phyloP scores from a whole-genome alignment of 1,140 invertebrate genomes.

The Drosophila dunni region DNA sequence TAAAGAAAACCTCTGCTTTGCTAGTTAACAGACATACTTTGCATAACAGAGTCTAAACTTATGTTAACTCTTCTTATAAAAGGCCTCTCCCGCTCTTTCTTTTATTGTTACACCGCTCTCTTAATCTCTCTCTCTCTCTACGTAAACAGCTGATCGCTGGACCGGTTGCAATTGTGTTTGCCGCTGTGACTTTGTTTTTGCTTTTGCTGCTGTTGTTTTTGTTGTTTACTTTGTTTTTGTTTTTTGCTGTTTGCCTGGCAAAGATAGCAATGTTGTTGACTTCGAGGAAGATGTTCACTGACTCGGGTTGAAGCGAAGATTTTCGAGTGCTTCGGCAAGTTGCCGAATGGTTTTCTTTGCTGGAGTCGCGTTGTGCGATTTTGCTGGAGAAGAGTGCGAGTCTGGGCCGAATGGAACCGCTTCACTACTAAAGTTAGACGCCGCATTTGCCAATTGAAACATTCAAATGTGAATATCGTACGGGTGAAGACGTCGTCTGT shows the following conservation, averaged over 20 bases:
- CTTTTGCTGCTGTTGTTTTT: slow-evolving; percentile 25
- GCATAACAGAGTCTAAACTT: slow-evolving; percentile 20
- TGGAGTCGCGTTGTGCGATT: slow-evolving; percentile 56
- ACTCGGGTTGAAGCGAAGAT: slow-evolving; percentile 46
- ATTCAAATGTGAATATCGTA: slow-evolving; percentile 84
- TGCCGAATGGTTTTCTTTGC: slow-evolving; percentile 50
- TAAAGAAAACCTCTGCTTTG: no score
- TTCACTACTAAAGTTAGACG: slow-evolving; percentile 82
- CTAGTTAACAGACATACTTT: slow-evolving; percentile 35
- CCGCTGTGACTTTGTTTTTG: slow-evolving; percentile 38
- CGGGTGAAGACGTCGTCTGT: slow-evolving; percentile 84
- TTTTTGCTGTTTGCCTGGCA: slow-evolving; percentile 26
- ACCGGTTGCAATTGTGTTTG: slow-evolving; percentile 59
- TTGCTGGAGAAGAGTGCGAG: slow-evolving; percentile 49
- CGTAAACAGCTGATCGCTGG: slow-evolving; percentile 60
- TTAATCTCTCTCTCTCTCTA: slow-evolving; percentile 9
- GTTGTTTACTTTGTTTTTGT: neutral
- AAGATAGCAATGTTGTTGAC: slow-evolving; percentile 56
- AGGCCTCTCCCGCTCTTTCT: slow-evolving; percentile 15
- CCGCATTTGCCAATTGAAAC: slow-evolving; percentile 83
- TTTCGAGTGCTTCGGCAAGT: slow-evolving; percentile 42
- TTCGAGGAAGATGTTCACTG: slow-evolving; percentile 58
- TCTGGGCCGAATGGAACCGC: slow-evolving; percentile 54
- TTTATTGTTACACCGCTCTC: slow-evolving; percentile 43
- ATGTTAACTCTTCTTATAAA: slow-evolving; percentile 22